phyloP scores from a whole-genome alignment of 2,113 vertebrate species.

The Apodemus sylvaticus region DNA sequence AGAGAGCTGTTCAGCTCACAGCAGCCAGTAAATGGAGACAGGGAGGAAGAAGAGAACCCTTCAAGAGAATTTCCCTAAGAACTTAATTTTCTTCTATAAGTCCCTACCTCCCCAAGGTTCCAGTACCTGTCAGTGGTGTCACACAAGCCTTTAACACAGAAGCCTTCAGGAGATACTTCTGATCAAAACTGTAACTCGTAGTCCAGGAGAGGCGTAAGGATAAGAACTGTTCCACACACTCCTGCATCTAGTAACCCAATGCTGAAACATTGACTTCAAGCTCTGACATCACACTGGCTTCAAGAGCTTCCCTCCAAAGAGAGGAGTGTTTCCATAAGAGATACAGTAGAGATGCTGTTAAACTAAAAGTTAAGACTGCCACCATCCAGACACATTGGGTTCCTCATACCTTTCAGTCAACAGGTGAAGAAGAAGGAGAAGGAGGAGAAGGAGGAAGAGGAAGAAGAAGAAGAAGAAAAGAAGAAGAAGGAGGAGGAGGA shows the following conservation, averaged over 20 bases:
- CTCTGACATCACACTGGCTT: not conserved
- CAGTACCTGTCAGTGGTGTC: not conserved
- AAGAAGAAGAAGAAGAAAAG: too few species aligned
- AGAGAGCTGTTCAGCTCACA: not conserved
- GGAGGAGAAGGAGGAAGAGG: fast-evolving
- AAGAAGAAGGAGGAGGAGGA: too few species aligned
- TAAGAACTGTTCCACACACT: not conserved
- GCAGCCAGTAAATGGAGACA: not conserved
- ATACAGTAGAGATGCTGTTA: not conserved
- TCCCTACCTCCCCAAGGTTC: not conserved
- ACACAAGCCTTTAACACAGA: not conserved
- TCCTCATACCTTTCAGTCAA: not conserved
- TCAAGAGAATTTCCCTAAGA: not conserved
- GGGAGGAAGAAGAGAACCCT: not conserved
- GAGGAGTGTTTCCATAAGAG: not conserved
- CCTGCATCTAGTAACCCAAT: not conserved
- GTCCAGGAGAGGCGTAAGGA: not conserved
- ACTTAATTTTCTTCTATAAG: not conserved
- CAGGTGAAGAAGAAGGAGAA: not conserved
- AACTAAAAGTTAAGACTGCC: not conserved
- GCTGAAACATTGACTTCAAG: not conserved
- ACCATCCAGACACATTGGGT: not conserved
- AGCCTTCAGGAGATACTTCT: not conserved
- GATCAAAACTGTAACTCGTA: not conserved
- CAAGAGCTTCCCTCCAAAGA: not conserved